phyloP scores from a whole-genome alignment of 2,888 invertebrate species.

The Mystacides longicornis region DNA sequence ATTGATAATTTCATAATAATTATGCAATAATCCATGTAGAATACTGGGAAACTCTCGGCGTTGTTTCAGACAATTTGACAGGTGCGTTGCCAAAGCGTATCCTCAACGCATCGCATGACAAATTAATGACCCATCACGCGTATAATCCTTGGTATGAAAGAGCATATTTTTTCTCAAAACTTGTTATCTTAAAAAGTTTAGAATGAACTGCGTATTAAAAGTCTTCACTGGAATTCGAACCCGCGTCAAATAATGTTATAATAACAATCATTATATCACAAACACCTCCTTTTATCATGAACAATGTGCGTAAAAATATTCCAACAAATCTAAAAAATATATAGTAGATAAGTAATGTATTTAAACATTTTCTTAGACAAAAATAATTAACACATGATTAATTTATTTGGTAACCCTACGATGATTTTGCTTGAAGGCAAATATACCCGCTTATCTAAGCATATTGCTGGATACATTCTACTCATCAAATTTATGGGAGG shows the following conservation, averaged over 20 bases:
- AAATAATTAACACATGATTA: background rate
- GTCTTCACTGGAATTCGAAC: too few species aligned
- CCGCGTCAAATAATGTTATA: too few species aligned
- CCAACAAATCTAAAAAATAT: background rate
- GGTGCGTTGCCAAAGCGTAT: background rate
- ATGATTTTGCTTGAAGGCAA: slow-evolving; percentile 20
- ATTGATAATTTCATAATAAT: slow-evolving; percentile 1
- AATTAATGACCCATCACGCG: background rate
- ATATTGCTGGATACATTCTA: slow-evolving; percentile 8
- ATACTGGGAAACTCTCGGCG: background rate
- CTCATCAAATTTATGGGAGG: background rate
- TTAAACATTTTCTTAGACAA: background rate
- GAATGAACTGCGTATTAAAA: too few species aligned
- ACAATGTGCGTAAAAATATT: background rate
- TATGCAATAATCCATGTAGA: background rate
- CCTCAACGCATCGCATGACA: background rate
- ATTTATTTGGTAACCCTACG: slow-evolving; percentile 17
- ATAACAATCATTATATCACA: too few species aligned
- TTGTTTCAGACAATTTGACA: background rate
- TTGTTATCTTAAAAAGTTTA: too few species aligned
- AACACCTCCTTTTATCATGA: too few species aligned
- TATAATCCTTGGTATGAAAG: too few species aligned
- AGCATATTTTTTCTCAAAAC: too few species aligned
- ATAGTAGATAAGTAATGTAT: background rate
- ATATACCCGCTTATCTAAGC: slow-evolving; percentile 15